Conservation (phyloP, 2,797 vertebrate genomes). For the Tokudaia muenninki region DNA sequence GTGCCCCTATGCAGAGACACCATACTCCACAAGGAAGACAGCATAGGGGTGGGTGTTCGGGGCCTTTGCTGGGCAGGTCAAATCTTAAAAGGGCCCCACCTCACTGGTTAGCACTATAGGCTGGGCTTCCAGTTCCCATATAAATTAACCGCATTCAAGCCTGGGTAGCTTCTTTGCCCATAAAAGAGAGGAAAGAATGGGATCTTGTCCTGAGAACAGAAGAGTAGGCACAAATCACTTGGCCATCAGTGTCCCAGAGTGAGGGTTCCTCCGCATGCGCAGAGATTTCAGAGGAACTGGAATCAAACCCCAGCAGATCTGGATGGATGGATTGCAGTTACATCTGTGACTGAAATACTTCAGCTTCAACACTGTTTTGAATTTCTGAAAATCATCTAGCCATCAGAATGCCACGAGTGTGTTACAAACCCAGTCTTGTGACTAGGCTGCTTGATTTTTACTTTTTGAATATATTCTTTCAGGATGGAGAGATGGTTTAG, state of each 20-base stretch:
- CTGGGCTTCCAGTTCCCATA: not conserved
- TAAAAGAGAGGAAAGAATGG: not conserved
- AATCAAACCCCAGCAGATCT: not conserved
- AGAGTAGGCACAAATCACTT: not conserved
- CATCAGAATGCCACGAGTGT: not conserved
- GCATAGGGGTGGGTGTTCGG: not conserved
- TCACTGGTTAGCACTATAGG: not conserved
- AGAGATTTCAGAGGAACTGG: slow-evolving; percentile 1
- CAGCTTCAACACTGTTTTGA: slow-evolving; percentile 8
- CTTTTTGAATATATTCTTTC: not conserved
- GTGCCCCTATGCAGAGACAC: not conserved
- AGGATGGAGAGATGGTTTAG: not conserved
- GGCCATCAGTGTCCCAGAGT: not conserved
- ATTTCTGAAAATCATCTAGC: slow-evolving; percentile 42
- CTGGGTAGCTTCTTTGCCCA: not conserved
- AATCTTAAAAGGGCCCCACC: not conserved
- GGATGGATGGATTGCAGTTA: not conserved
- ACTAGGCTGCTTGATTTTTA: not conserved
- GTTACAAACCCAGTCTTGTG: not conserved
- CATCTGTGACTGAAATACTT: not conserved
- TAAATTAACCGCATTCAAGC: not conserved
- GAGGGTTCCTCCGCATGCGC: not conserved
- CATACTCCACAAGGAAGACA: not conserved
- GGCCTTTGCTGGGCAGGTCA: not conserved
- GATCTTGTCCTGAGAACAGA: not conserved